Percentiles rank a stretch among this genome's conserved stretches.
Evolutionary conservation across 2,113 vertebrate species (phyloP).

Genomic region (Rhipidura dahli): DNA sequence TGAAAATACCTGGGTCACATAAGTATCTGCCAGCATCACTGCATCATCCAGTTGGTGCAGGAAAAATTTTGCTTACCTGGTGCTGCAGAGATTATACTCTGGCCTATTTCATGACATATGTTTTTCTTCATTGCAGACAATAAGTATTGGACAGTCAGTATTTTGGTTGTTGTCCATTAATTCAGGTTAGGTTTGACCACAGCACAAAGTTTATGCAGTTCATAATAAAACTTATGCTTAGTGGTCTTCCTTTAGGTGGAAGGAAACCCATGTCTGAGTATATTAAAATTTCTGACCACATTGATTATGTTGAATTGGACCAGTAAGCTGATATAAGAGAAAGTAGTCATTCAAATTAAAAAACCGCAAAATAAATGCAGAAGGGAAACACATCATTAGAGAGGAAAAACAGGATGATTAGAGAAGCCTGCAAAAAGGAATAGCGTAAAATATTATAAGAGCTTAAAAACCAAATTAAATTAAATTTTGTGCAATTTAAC

Average conservation of each 20-base stretch:
- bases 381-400: neutral
- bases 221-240: neutral
- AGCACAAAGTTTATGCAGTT: neutral
- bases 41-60: neutral
- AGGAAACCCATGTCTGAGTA: neutral
- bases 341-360: neutral
- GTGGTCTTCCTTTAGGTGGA: neutral
- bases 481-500: neutral
- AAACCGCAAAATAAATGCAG: neutral
- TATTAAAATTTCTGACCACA: neutral
- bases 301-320: neutral
- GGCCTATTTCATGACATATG: neutral
- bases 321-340: neutral
- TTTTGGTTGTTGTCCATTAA: neutral
- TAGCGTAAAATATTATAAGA: neutral
- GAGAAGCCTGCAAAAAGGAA: neutral
- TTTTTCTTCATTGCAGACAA: neutral
- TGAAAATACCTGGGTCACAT: neutral
- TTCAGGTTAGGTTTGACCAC: neutral
- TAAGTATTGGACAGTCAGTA: neutral
- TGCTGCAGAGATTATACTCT: neutral
- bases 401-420: neutral
- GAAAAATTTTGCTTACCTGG: neutral
- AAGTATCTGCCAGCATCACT: constrained; percentile 26
- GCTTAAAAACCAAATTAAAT: neutral